Evolutionary conservation across 2,113 vertebrate genomes (phyloP).

Genomic region (Kobus ellipsiprymnus): DNA sequence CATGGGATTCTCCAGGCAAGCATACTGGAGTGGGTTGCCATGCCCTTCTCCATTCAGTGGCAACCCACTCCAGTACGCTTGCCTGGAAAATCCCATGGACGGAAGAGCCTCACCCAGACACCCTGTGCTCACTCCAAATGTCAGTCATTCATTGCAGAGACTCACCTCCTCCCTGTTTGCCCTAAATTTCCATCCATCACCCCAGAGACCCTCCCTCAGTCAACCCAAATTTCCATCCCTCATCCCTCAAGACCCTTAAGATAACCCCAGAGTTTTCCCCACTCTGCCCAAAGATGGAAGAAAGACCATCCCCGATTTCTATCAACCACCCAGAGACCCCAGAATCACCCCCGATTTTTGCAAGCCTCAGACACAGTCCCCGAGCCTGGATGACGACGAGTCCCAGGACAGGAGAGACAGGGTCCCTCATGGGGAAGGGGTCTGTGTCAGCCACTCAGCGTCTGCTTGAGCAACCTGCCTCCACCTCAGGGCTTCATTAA

Average conservation of each 20-base stretch:
- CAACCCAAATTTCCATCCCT: not conserved
- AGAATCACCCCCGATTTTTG: no score
- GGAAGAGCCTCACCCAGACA: not conserved
- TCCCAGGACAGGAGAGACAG: not conserved
- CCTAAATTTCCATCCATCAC: not conserved
- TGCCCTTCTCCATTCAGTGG: not conserved
- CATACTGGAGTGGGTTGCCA: not conserved
- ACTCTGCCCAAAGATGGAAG: no score
- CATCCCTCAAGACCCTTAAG: no score
- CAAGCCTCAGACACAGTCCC: not conserved
- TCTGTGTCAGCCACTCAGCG: not conserved
- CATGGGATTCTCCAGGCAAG: not conserved
- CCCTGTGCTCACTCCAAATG: not conserved
- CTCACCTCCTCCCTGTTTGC: no score
- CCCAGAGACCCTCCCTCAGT: not conserved
- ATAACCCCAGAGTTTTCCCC: no score
- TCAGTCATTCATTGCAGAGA: not conserved
- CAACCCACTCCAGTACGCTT: no score
- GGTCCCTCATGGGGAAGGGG: accelerated
- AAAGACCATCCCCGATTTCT: no score
- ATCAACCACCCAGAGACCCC: not conserved
- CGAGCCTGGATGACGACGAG: accelerated
- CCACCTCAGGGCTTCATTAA: no score
- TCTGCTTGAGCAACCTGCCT: not conserved
- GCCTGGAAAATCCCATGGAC: no score